Evolutionary conservation across 2,797 vertebrate genomes (phyloP), one percentile per base, ranked within the genome.

Genomic region (Silurus lanzhouensis): DNA sequence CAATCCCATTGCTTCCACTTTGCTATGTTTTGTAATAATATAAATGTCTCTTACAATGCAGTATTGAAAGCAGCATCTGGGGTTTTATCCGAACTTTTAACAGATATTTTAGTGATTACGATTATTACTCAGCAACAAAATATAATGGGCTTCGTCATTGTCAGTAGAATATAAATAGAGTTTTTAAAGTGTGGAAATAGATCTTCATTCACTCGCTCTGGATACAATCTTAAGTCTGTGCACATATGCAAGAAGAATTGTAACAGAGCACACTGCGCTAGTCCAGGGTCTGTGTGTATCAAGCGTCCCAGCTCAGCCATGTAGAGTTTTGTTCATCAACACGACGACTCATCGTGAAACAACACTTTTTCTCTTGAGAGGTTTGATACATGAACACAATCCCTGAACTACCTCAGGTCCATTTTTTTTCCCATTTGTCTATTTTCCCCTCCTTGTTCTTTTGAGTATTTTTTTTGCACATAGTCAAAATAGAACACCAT

Each of bases 81-180:
- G 70, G 71, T 82, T 87, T 84, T 81, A 84, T 83, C 60, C 25
- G 5, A 83, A 67, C 76, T 83, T 87, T 84, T 75, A 84, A 38
- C 86, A 76, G 46, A 87, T 84, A 75, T 81, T 81, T 84, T 87
- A 84, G 76, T 48, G 81, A 83, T 78, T 10, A 84, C 77, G 60
- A 61, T 87, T 84, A 82, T 87, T 84, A 84, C 83, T 67, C 78
- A 67, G 83, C 79, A 68, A 84, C 78, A 82, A 63, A 77, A 87
- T 87, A 82, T 84, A 84, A 76, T 82, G 82, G 72, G 78, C 86
- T 87, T 87, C 67, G 71, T 84, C 84, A 81, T 84, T 82, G 71
- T 87, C 71, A 84, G 83, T 87, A 84, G 86, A 84, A 46, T 87
- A 83, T 81, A 75, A 80, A 84, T 83, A 77, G 31, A 83, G 71